A percentile compares a stretch with the other conserved stretches of the same genome.
phyloP scores from a whole-genome alignment of 2,113 vertebrate genomes.

The Lucifuga dentata region DNA sequence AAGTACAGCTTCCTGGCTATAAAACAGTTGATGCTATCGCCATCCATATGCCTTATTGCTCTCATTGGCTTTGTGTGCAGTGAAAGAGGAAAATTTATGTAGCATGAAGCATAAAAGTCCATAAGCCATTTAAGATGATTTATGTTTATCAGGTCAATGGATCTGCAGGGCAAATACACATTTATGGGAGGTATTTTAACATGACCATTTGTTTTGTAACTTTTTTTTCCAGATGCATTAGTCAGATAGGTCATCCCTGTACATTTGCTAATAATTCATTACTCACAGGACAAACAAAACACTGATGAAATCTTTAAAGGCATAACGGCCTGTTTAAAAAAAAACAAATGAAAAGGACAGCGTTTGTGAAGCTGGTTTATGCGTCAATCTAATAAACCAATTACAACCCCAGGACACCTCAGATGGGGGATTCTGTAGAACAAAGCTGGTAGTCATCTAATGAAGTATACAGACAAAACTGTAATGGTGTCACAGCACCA shows the following conservation, averaged over 20 bases:
- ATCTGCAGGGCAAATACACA: conserved; percentile 51
- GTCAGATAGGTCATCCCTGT: conserved; percentile 6
- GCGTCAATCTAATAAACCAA: conserved; percentile 50
- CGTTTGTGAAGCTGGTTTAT: conserved; percentile 36
- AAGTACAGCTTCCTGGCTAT: conserved; percentile 11
- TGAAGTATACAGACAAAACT: background rate
- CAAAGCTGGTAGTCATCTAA: background rate
- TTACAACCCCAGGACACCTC: conserved; percentile 27
- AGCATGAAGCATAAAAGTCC: conserved; percentile 51
- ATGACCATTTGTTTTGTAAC: conserved; percentile 38
- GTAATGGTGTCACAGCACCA: conserved; percentile 66
- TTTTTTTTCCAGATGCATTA: conserved; percentile 22
- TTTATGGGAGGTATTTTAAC: conserved; percentile 45
- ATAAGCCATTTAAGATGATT: conserved; percentile 50
- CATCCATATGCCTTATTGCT: conserved; percentile 19
- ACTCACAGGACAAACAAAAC: conserved; percentile 35
- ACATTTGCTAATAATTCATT: conserved; percentile 29
- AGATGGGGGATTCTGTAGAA: conserved; percentile 3
- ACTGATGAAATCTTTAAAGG: conserved; percentile 22
- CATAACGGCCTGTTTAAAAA: conserved; percentile 3
- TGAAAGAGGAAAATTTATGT: conserved; percentile 51
- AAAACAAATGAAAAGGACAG: conserved; percentile 28
- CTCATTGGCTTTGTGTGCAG: conserved; percentile 15
- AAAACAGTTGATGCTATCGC: conserved; percentile 11
- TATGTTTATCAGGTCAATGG: conserved; percentile 60